phyloP scores from a whole-genome alignment of 2,888 invertebrate genomes.

The Leptinotarsa tumamoca region DNA sequence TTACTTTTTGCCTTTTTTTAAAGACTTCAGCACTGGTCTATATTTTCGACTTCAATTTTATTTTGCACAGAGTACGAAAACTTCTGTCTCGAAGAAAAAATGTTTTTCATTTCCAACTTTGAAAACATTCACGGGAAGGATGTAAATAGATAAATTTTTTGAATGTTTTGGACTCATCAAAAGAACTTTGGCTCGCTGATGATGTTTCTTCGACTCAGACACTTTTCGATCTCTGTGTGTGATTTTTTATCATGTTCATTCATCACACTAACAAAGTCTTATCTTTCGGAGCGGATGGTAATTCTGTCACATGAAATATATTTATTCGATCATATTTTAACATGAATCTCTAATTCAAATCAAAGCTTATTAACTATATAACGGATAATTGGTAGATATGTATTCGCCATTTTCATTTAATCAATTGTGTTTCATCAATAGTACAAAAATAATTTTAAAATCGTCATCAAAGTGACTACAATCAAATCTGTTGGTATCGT shows the following conservation, averaged over 20 bases:
- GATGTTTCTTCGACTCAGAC: too few relatives aligned
- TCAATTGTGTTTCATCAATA: slow-evolving; percentile 47
- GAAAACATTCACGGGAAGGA: too few relatives aligned
- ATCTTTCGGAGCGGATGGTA: not conserved
- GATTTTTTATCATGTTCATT: not conserved
- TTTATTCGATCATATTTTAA: slow-evolving; percentile 27
- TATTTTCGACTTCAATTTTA: too few relatives aligned
- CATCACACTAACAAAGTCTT: not conserved
- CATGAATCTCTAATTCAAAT: slow-evolving; percentile 27
- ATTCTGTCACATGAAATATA: not conserved
- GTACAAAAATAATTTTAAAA: slow-evolving; percentile 53
- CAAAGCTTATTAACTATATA: slow-evolving; percentile 37
- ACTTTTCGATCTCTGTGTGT: too few relatives aligned
- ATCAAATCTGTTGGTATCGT: slow-evolving; percentile 47
- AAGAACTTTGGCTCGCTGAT: too few relatives aligned
- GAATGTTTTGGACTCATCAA: too few relatives aligned
- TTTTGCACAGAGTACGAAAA: too few relatives aligned
- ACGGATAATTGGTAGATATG: slow-evolving; percentile 19
- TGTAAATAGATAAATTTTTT: too few relatives aligned
- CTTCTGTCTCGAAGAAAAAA: too few relatives aligned
- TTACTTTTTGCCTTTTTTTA: too few relatives aligned
- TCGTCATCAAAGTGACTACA: slow-evolving; percentile 44
- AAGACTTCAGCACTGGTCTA: too few relatives aligned
- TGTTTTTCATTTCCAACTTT: too few relatives aligned
- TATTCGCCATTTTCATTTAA: slow-evolving; percentile 20